These are phyloP conservation scores for Periophthalmus modestus DNA, from an alignment of 2,113 vertebrate genomes.

Conservation along the genomic window DNA sequence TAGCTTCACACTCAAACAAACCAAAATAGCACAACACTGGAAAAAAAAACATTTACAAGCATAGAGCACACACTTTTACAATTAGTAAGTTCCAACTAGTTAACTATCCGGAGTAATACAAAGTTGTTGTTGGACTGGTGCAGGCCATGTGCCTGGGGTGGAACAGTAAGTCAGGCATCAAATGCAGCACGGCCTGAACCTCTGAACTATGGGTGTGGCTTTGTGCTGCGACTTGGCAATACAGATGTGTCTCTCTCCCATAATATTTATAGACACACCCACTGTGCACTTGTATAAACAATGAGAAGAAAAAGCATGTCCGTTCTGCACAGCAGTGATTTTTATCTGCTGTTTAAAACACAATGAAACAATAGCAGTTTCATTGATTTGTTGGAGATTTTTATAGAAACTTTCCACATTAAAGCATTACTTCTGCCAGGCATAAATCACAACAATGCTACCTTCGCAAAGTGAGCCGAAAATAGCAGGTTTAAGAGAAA, in stretches of 20 bases:
- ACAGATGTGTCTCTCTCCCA: slow-evolving; percentile 59
- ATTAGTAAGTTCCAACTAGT: background rate
- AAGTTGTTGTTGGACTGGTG: background rate
- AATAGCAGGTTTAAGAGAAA: slow-evolving; percentile 31
- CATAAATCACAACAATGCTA: slow-evolving; percentile 2
- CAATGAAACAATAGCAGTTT: slow-evolving; percentile 1
- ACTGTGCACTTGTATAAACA: slow-evolving; percentile 61
- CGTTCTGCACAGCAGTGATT: slow-evolving; percentile 18
- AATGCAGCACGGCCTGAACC: slow-evolving; percentile 55
- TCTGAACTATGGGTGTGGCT: slow-evolving; percentile 70
- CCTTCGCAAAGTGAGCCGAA: slow-evolving; percentile 15
- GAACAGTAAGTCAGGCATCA: slow-evolving; percentile 48
- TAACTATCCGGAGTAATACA: background rate
- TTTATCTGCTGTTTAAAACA: slow-evolving; percentile 12
- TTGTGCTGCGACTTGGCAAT: slow-evolving; percentile 61
- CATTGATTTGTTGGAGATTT: slow-evolving; percentile 2
- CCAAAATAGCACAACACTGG: background rate
- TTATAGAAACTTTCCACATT: slow-evolving; percentile 14
- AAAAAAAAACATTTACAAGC: background rate
- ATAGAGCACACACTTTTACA: background rate
- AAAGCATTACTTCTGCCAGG: background rate
- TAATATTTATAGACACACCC: slow-evolving; percentile 54
- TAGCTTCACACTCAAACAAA: slow-evolving; percentile 7
- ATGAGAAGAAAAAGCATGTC: slow-evolving; percentile 17
- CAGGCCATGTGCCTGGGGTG: slow-evolving; percentile 27